Evolutionary conservation across 1,140 invertebrate species (phyloP).

Genomic region (Eurosta solidaginis): DNA sequence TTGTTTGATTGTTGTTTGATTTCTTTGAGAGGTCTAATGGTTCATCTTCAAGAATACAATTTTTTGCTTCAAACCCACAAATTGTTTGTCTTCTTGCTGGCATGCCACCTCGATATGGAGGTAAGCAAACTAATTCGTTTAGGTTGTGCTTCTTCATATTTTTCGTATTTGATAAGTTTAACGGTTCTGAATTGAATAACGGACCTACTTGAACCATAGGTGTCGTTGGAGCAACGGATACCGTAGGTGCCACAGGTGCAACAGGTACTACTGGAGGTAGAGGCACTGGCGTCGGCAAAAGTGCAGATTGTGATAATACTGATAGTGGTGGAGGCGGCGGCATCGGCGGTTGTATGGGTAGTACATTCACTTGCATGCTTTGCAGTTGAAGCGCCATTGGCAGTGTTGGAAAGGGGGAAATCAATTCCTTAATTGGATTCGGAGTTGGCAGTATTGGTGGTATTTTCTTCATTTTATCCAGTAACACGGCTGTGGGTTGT

Average conservation of each 20-base stretch:
- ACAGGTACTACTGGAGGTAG: background rate
- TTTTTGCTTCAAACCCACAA: slow-evolving; percentile 52
- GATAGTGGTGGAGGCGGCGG: background rate
- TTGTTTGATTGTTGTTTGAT: slow-evolving; percentile 16
- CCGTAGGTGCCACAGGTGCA: background rate
- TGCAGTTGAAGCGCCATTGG: background rate
- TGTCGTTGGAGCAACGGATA: slow-evolving; percentile 4
- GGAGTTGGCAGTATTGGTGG: background rate
- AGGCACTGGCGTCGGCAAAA: background rate
- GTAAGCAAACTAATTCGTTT: background rate
- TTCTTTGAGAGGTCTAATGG: slow-evolving; percentile 54
- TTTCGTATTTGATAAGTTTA: slow-evolving; percentile 47
- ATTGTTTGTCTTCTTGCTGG: slow-evolving; percentile 52
- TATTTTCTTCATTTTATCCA: background rate
- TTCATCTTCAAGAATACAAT: slow-evolving; percentile 47
- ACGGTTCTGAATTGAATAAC: slow-evolving; percentile 36
- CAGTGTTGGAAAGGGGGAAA: slow-evolving; percentile 11
- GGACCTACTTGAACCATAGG: slow-evolving; percentile 8
- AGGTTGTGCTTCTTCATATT: slow-evolving; percentile 29
- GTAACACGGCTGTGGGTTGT: background rate
- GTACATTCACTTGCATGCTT: background rate
- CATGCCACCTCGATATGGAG: slow-evolving; percentile 32
- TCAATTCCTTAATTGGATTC: background rate
- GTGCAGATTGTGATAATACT: slow-evolving; percentile 20
- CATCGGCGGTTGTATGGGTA: background rate